Conservation (phyloP, 2,888 invertebrate genomes). For the Pyrrhosoma nymphula region DNA sequence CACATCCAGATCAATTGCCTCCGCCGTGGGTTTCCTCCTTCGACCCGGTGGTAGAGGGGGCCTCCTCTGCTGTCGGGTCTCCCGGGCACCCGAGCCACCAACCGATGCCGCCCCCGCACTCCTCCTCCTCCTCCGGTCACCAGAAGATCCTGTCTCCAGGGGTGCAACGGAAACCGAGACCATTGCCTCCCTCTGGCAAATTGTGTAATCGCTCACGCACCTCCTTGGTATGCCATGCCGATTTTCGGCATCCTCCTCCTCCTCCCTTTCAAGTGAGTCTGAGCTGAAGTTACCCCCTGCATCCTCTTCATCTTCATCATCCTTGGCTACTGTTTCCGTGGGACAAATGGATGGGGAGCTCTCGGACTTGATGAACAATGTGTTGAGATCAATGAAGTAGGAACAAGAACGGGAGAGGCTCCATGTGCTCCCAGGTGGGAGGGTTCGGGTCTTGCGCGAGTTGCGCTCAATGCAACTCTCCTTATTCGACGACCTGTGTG, state of each 20-base stretch:
- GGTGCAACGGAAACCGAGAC: conserved; percentile 46
- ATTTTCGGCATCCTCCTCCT: conserved; percentile 75
- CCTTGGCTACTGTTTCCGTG: conserved; percentile 70
- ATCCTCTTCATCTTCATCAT: conserved; percentile 76
- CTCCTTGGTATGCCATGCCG: conserved; percentile 79
- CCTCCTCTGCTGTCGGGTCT: conserved; percentile 47
- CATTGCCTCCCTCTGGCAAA: conserved; percentile 77
- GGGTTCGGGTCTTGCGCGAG: conserved; percentile 43
- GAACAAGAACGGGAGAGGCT: conserved; percentile 57
- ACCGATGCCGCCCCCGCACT: neutral
- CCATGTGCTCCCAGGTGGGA: conserved; percentile 54
- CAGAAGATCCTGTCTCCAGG: neutral
- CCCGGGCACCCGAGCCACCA: neutral
- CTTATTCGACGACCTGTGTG: conserved; percentile 70
- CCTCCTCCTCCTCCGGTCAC: conserved; percentile 34
- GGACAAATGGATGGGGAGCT: conserved; percentile 69
- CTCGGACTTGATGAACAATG: conserved; percentile 69
- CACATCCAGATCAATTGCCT: conserved; percentile 16
- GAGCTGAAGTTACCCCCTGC: conserved; percentile 88
- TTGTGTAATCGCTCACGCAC: conserved; percentile 89
- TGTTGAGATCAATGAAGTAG: conserved; percentile 61
- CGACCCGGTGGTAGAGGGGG: conserved; percentile 38
- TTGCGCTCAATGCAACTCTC: conserved; percentile 64
- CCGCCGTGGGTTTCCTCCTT: neutral
- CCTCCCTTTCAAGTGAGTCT: conserved; percentile 86